phyloP scores from a whole-genome alignment of 2,113 vertebrate species.

The Sphyrna mokarran region DNA sequence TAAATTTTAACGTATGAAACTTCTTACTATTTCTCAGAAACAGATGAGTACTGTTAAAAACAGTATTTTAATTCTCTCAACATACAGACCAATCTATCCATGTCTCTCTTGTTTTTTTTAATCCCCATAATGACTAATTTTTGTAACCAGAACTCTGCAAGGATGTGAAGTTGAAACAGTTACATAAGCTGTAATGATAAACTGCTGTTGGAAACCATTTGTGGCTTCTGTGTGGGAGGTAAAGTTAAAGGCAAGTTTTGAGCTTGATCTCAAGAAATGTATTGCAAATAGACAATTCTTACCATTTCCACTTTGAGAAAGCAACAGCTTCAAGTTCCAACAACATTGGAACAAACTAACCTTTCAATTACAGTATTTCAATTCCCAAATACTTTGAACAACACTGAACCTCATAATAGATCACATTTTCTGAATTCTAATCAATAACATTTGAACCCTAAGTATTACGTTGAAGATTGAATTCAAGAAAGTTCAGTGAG shows the following conservation, averaged over 20 bases:
- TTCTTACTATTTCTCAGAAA: background rate
- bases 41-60: background rate
- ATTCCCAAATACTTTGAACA: background rate
- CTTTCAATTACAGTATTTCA: background rate
- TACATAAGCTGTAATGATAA: background rate
- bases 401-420: background rate
- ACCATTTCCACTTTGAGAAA: background rate
- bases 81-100: background rate
- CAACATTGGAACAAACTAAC: background rate
- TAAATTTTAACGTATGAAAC: no score
- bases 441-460: background rate
- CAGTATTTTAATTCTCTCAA: background rate
- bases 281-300: background rate
- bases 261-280: background rate
- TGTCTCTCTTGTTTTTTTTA: no score
- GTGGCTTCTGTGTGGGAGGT: conserved; percentile 5
- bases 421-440: background rate
- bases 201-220: background rate
- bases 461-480: background rate
- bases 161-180: background rate
- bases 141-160: background rate
- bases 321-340: background rate
- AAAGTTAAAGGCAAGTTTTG: background rate
- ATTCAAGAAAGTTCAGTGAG: background rate
- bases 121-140: background rate